A percentile compares a stretch with the other conserved stretches of the same genome.
These are phyloP conservation scores for Drosophila equinoxialis DNA, from an alignment of 1,140 invertebrate species.

Conservation along the genomic window DNA sequence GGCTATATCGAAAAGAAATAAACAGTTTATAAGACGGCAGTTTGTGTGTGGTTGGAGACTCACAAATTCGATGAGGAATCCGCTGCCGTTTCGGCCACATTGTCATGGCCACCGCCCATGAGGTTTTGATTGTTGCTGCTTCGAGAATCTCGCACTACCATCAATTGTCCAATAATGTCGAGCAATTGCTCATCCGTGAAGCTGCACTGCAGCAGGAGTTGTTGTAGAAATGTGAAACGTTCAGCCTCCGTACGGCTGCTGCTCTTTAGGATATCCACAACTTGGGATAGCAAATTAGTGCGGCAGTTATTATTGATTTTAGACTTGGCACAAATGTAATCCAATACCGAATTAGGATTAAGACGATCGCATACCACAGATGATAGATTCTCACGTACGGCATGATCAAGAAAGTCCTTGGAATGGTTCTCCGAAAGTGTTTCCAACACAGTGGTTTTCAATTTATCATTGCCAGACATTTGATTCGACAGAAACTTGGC, in stretches of 20 bases:
- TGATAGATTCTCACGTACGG: conserved; percentile 77
- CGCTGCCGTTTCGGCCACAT: conserved; percentile 73
- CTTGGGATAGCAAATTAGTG: conserved; percentile 60
- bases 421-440: conserved; percentile 82
- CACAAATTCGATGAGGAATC: conserved; percentile 78
- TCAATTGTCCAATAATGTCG: conserved; percentile 68
- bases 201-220: conserved; percentile 54
- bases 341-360: conserved; percentile 76
- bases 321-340: conserved; percentile 81
- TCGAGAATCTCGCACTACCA: conserved; percentile 38
- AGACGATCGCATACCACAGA: conserved; percentile 80
- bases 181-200: conserved; percentile 63
- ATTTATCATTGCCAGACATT: conserved; percentile 68
- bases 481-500: conserved; percentile 68
- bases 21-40: not conserved
- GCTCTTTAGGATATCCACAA: conserved; percentile 62
- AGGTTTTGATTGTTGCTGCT: conserved; percentile 29
- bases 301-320: conserved; percentile 74
- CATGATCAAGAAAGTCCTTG: conserved; percentile 81
- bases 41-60: not conserved
- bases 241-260: conserved; percentile 60
- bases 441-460: conserved; percentile 73
- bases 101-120: conserved; percentile 29
- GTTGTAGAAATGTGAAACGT: conserved; percentile 56
- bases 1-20: not conserved